A percentile compares a stretch with the other conserved stretches of the same genome.
Evolutionary conservation across 64 coral and sea anemone species (phyloP).

Genomic region (Exaiptasia diaphana): DNA sequence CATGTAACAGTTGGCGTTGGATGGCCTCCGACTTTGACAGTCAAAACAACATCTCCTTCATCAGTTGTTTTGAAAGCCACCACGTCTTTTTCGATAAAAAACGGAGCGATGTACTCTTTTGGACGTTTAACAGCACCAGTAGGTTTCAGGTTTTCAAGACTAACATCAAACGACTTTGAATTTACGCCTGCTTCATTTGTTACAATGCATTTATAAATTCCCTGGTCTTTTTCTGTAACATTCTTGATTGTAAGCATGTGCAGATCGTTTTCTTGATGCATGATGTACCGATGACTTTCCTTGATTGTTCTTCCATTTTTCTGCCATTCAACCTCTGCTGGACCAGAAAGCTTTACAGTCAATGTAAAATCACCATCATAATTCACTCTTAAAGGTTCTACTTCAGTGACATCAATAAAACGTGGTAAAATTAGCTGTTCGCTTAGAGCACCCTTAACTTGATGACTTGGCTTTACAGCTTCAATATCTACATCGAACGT

Average conservation of each 20-base stretch:
- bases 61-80: slow-evolving; percentile 53
- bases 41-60: slow-evolving; percentile 64
- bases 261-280: slow-evolving; percentile 60
- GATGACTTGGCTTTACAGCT: slow-evolving; percentile 35
- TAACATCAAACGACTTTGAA: slow-evolving; percentile 69
- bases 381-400: slow-evolving; percentile 18
- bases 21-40: slow-evolving; percentile 41
- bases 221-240: slow-evolving; percentile 32
- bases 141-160: slow-evolving; percentile 44
- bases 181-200: slow-evolving; percentile 64
- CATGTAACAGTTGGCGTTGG: slow-evolving; percentile 47
- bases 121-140: background rate
- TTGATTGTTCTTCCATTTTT: slow-evolving; percentile 52
- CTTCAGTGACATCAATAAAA: slow-evolving; percentile 33
- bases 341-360: slow-evolving; percentile 63
- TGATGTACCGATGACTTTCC: slow-evolving; percentile 57
- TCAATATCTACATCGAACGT: slow-evolving; percentile 80
- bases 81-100: slow-evolving; percentile 43
- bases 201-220: slow-evolving; percentile 68
- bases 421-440: slow-evolving; percentile 48
- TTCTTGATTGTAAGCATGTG: slow-evolving; percentile 70
- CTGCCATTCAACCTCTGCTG: slow-evolving; percentile 69
- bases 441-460: slow-evolving; percentile 5
- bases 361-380: slow-evolving; percentile 65
- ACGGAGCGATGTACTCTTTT: slow-evolving; percentile 27